These are phyloP conservation scores for Natator depressus DNA, from an alignment of 2,113 vertebrate genomes.

Conservation along the genomic window DNA sequence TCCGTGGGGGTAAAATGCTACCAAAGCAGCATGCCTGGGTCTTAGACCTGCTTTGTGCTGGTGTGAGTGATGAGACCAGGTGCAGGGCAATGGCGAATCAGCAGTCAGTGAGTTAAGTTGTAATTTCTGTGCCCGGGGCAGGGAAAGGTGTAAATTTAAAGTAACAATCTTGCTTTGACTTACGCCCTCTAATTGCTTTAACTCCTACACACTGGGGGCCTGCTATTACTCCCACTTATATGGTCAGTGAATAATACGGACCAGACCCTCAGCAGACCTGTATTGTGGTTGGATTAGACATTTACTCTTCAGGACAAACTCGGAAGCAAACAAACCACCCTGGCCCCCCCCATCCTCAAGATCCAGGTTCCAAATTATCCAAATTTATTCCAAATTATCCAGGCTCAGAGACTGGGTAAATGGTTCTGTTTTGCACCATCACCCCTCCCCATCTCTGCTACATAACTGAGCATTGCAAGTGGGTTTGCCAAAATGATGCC, in stretches of 20 bases:
- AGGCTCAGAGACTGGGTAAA: too few relatives aligned
- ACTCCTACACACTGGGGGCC: neutral
- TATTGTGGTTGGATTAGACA: neutral
- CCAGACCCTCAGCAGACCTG: neutral
- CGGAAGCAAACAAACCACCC: neutral
- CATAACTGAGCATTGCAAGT: neutral
- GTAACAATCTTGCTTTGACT: neutral
- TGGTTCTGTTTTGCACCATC: neutral
- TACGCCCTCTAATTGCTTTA: neutral
- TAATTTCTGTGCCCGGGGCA: too few relatives aligned
- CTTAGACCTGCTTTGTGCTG: neutral
- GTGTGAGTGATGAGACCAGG: neutral
- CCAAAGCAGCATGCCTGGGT: neutral
- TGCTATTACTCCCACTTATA: neutral
- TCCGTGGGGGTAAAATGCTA: neutral
- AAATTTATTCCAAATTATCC: neutral
- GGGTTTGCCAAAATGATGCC: neutral
- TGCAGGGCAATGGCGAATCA: neutral
- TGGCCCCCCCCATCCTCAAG: neutral
- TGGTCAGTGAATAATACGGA: neutral
- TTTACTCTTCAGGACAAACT: neutral
- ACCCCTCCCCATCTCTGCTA: neutral
- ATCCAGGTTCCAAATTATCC: neutral
- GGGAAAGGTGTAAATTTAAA: neutral
- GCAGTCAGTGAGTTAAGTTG: too few relatives aligned